A percentile compares a stretch with the other conserved stretches of the same genome.
Evolutionary conservation across 2,888 invertebrate species (phyloP).

Genomic region (Pseudococcus jackbeardsleyi): DNA sequence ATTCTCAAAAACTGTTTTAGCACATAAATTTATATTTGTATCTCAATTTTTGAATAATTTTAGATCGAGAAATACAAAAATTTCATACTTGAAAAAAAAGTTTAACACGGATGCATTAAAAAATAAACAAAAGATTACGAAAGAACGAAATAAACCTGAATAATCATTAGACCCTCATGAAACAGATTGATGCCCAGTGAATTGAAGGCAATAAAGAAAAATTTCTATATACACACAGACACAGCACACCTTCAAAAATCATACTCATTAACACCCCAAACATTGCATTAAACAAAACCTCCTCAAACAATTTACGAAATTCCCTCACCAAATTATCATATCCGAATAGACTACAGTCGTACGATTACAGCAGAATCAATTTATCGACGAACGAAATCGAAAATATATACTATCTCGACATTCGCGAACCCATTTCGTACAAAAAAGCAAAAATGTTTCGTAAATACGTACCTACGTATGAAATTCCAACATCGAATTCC

Average conservation of each 20-base stretch:
- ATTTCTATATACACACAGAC: too few species aligned
- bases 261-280: background rate
- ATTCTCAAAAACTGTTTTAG: too few species aligned
- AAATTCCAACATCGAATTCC: conserved; percentile 6
- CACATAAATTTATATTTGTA: too few species aligned
- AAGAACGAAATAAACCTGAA: too few species aligned
- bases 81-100: too few species aligned
- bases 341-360: background rate
- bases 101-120: too few species aligned
- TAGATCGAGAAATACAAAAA: too few species aligned
- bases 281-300: background rate
- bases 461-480: background rate
- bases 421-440: background rate
- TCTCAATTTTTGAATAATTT: too few species aligned
- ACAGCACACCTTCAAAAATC: background rate
- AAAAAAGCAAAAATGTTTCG: background rate
- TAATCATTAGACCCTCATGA: too few species aligned
- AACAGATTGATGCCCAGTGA: too few species aligned
- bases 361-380: background rate
- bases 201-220: too few species aligned
- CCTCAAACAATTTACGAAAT: background rate
- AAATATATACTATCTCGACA: background rate
- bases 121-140: too few species aligned
- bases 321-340: background rate
- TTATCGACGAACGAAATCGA: background rate